Percentiles rank a stretch among this genome's conserved stretches.
phyloP scores from a whole-genome alignment of 2,797 vertebrate genomes.

The Perodicticus potto region DNA sequence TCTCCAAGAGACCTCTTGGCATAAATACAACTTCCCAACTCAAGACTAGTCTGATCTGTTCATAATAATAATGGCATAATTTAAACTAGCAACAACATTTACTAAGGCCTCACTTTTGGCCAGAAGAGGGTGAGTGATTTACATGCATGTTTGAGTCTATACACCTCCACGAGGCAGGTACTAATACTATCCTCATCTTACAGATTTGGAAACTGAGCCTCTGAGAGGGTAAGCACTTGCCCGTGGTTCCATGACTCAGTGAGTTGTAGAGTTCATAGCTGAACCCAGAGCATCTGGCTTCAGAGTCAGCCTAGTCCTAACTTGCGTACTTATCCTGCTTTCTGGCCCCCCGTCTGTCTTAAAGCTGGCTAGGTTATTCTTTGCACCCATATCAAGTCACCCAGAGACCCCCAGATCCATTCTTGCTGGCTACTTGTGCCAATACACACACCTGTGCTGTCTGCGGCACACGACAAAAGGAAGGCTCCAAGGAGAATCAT shows the following conservation, averaged over 20 bases:
- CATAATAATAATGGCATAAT: not conserved
- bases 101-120: not conserved
- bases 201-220: not conserved
- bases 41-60: not conserved
- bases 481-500: not conserved
- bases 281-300: not conserved
- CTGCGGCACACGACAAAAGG: rapidly evolving
- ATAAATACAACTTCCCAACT: not conserved
- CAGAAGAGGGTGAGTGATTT: not conserved
- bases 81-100: not conserved
- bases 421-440: rapidly evolving
- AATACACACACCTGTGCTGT: no score
- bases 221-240: not conserved
- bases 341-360: not conserved
- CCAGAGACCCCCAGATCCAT: not conserved
- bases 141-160: not conserved
- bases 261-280: not conserved
- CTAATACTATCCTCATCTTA: not conserved
- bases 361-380: not conserved
- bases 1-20: not conserved
- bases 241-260: rapidly evolving
- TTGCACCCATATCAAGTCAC: not conserved
- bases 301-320: not conserved
- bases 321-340: not conserved
- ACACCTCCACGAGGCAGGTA: not conserved